These are phyloP conservation scores for Brenthis hecate DNA, from an alignment of 2,888 invertebrate genomes.

Conservation along the genomic window DNA sequence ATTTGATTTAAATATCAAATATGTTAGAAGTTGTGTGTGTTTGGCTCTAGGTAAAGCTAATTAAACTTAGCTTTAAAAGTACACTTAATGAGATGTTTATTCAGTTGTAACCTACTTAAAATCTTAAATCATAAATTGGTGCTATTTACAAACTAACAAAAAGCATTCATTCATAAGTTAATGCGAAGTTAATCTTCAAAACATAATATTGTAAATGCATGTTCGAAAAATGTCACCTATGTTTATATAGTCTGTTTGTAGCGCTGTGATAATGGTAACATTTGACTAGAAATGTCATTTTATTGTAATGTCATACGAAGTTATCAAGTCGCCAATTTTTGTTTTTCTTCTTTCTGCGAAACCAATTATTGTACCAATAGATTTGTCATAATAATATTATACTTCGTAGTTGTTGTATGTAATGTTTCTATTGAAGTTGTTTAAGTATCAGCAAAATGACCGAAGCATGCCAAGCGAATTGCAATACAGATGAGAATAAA, in stretches of 20 bases:
- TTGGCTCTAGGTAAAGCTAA: no score
- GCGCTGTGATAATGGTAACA: background rate
- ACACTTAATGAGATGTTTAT: no score
- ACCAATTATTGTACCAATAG: slow-evolving; percentile 24
- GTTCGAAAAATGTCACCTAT: no score
- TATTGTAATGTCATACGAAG: slow-evolving; percentile 40
- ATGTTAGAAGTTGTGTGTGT: no score
- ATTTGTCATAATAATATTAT: slow-evolving; percentile 25
- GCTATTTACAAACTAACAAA: no score
- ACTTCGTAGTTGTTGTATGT: slow-evolving; percentile 15
- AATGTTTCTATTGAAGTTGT: slow-evolving; percentile 20
- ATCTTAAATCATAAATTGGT: no score
- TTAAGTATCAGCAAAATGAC: slow-evolving; percentile 52
- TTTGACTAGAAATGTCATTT: slow-evolving; percentile 37
- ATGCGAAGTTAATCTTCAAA: no score
- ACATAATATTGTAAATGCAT: no score
- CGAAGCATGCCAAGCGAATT: slow-evolving; percentile 61
- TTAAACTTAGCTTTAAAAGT: no score
- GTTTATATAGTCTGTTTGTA: slow-evolving; percentile 14
- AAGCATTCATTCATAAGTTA: no score
- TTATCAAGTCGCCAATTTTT: slow-evolving; percentile 43
- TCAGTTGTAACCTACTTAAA: no score
- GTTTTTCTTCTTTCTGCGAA: slow-evolving; percentile 43
- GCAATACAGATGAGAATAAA: slow-evolving; percentile 51
- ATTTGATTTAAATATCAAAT: no score